Evolutionary conservation across 2,113 vertebrate genomes (phyloP), one percentile per base, ranked within the genome.

Genomic region (Ovis canadensis): DNA sequence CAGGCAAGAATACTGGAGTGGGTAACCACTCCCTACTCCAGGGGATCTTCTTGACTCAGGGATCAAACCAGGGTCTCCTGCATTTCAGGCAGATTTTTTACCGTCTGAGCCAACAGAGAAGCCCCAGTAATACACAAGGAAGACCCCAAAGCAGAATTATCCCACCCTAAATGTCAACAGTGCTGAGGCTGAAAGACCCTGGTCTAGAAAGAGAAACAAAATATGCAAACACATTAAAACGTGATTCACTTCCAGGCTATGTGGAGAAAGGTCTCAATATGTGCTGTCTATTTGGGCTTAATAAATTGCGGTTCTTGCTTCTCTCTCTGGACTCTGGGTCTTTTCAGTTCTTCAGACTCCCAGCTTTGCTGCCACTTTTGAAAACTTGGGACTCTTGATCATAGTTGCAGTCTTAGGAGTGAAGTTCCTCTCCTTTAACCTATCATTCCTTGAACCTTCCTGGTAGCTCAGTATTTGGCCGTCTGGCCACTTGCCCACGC

Each of bases 321-420:
- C 74, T 90, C 17, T 85, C 10, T 90, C 40, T 21, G 2, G 3
- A 77, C 54, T 92, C 77, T 52, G 67, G 55, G 15, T 91, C 54
- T 64, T 85, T 88, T 67, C 11, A 59, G 52, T 17, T 88, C 54
- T 85, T 50, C 4, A 36, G 88, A 29, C 36, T 88, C 77, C 62
- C 12, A 90, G 77, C 11, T 93, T 71, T 87, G 48, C 33, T 93
- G 81, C 11, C n/a, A 89, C 29, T 13, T 71, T 96, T 91, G 82
- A 96, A 45, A 80, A 88, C 16, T 5, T 57, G 15, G 19, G n/a
- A n/a, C 52, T 88, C 43, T 59, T 71, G 48, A 52, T 77, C 31
- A 91, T 4, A 91, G 40, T 54, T 90, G 5, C 15, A n/a, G 4
- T 67, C 19, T 89, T 25, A 83, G 59, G 12, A 94, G 94, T 77